Evolutionary conservation across 1,140 invertebrate genomes (phyloP), one percentile per base, ranked within the genome.

Genomic region (Lucilia cuprina): DNA sequence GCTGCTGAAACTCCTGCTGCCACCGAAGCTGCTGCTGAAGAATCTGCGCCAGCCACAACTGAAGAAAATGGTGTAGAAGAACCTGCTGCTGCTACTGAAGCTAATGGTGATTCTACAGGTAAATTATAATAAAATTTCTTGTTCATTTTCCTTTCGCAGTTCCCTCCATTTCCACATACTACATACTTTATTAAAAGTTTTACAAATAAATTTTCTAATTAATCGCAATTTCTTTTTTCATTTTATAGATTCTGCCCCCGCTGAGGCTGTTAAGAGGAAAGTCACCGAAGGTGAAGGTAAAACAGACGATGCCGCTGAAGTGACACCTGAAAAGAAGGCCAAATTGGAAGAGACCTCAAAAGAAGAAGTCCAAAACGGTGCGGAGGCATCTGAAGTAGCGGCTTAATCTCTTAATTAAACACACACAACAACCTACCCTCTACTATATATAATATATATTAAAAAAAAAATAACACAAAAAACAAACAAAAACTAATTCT

Each of bases 41-140:
- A 87, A 84, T 87, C 85, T 84, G 87, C 88, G 49, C 89, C 87
- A 35, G 84, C 85, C 74, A 70, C 84, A 82, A 88, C 87, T 49
- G 88, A 87, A 84, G 89, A 86, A 83, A 85, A 85, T 83, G 84
- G 84, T 70, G 82, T 84, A 49, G 83, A 85, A 55, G 85, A 84
- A 30, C 60, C 77, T 25, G 85, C 5, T 19, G 65, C 65, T 70
- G 65, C 19, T 30, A 30, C 25, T 21, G 65, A 70, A 70, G 65
- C 89, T 65, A 90, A 90, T 82, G 89, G 89, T 85, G 89, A 90
- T 85, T 89, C 88, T 86, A 90, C 88, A 89, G 89, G 89, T 90
- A 80, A 84, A 85, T 87, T 34, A 30, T 30, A n/a, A 30, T 30
- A 30, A 30, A 2, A 30, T 30, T 30, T 30, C 1, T 30, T 30